Conservation (phyloP, 2,888 invertebrate genomes). For the Microchrysa polita region DNA sequence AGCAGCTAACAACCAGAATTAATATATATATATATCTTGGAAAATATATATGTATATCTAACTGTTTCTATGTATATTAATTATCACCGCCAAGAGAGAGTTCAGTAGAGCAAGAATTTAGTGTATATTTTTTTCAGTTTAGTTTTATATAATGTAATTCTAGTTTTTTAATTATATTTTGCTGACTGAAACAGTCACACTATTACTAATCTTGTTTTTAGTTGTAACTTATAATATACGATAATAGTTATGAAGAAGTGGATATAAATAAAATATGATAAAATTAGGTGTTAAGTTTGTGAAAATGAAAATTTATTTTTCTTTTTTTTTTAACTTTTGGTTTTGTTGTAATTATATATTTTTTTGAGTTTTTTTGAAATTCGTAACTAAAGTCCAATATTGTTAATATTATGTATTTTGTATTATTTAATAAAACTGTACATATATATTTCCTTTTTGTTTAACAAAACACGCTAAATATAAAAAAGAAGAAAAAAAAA, state of each 20-base stretch:
- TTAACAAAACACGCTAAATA: constrained; percentile 10
- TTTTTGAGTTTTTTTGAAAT: background rate
- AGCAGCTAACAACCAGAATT: constrained; percentile 13
- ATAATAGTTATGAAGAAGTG: constrained; percentile 1
- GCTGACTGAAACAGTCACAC: constrained; percentile 30
- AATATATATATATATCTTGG: too few relatives aligned
- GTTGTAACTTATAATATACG: background rate
- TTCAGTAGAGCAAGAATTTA: constrained; percentile 41
- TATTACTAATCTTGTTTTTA: constrained; percentile 32
- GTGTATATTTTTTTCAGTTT: constrained; percentile 37
- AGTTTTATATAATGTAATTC: constrained; percentile 24
- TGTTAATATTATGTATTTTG: constrained; percentile 40
- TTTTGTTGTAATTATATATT: constrained; percentile 30
- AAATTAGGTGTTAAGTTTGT: background rate
- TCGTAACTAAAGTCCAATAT: constrained; percentile 35
- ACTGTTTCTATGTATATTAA: background rate
- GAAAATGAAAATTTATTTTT: constrained; percentile 9
- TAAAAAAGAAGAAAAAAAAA: constrained; percentile 25
- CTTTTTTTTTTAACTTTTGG: constrained; percentile 23
- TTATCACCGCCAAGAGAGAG: constrained; percentile 43
- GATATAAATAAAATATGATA: constrained; percentile 1
- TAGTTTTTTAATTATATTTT: constrained; percentile 22
- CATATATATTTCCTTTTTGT: constrained; percentile 17
- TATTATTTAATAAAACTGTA: constrained; percentile 41
- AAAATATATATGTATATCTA: too few relatives aligned